These are phyloP conservation scores for Azorinus chamasolen DNA, from an alignment of 2,888 invertebrate species.

Conservation along the genomic window DNA sequence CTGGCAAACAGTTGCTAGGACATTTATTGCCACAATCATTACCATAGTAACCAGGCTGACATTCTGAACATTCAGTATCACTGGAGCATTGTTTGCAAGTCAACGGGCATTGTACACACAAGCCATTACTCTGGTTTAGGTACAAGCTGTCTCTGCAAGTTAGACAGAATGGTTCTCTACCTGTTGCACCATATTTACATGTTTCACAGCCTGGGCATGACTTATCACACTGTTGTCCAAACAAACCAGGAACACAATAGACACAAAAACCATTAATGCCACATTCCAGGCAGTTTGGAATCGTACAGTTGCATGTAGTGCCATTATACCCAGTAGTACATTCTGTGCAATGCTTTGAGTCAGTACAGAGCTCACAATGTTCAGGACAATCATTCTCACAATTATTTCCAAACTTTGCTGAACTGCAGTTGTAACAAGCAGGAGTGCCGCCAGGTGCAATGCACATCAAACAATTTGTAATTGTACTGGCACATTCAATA, in stretches of 20 bases:
- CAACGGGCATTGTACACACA: conserved; percentile 23
- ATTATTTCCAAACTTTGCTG: too few species aligned
- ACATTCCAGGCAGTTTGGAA: conserved; percentile 38
- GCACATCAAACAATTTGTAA: too few species aligned
- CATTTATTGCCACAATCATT: conserved; percentile 16
- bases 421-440: too few species aligned
- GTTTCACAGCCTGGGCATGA: conserved; percentile 29
- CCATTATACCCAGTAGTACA: conserved; percentile 39
- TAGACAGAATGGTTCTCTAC: background rate
- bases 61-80: conserved; percentile 25
- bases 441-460: too few species aligned
- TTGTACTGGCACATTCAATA: too few species aligned
- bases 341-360: too few species aligned
- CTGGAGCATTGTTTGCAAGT: conserved; percentile 27
- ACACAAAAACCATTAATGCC: conserved; percentile 21
- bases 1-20: conserved; percentile 30
- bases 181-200: conserved; percentile 17
- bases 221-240: conserved; percentile 20
- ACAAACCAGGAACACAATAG: conserved; percentile 35
- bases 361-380: too few species aligned
- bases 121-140: background rate
- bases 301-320: conserved; percentile 24
- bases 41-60: conserved; percentile 33
- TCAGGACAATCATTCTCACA: too few species aligned
- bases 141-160: conserved; percentile 1